phyloP scores from a whole-genome alignment of 2,113 vertebrate species.

The Danio rerio region DNA sequence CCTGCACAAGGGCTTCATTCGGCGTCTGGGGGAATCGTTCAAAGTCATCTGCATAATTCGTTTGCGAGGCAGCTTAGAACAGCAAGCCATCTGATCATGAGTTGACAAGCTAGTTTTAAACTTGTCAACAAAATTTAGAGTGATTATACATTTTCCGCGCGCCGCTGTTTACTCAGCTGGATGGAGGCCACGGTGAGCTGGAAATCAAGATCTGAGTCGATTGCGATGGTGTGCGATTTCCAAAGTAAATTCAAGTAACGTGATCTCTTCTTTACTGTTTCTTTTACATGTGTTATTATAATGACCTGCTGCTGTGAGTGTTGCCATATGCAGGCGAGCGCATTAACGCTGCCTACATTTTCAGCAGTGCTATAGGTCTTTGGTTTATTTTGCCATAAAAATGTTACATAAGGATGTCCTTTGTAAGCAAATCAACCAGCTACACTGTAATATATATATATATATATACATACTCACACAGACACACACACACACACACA shows the following conservation, averaged over 20 bases:
- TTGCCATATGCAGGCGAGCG: background rate
- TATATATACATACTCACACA: no score
- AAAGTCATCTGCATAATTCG: conserved; percentile 38
- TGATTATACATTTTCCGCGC: conserved; percentile 7
- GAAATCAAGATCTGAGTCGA: conserved; percentile 17
- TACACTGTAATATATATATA: no score
- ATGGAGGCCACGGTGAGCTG: conserved; percentile 10
- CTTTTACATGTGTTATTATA: background rate
- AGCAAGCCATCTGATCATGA: conserved; percentile 31
- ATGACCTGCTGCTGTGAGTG: background rate
- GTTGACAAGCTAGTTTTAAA: conserved; percentile 39
- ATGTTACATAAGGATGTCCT: no score
- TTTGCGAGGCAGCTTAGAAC: conserved; percentile 18
- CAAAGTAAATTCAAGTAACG: conserved; percentile 2
- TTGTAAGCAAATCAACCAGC: no score
- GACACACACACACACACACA: no score
- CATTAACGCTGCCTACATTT: no score
- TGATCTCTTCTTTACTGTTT: background rate
- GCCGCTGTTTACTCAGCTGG: conserved; percentile 38
- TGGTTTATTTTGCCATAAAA: no score
- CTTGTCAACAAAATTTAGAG: conserved; percentile 19
- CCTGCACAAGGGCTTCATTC: conserved; percentile 3
- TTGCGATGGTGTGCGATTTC: background rate
- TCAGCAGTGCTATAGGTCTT: no score
- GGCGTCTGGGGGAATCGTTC: background rate